Base-by-base conservation (phyloP, 2,113 vertebrate species). In the Hymenochirus boettgeri region DNA sequence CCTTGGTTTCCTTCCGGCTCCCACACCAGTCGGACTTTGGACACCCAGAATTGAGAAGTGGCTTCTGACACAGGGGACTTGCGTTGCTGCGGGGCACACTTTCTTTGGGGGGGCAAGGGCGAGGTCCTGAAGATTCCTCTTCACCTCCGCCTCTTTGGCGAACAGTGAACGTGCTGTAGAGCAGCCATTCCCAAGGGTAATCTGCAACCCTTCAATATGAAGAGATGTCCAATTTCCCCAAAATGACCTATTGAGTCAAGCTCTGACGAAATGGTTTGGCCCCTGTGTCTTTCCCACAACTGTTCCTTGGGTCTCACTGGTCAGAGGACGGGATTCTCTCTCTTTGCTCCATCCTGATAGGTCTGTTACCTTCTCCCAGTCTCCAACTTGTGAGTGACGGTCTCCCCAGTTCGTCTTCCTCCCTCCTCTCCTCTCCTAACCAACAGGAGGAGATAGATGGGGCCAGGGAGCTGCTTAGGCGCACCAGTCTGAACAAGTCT, bases 1-100 rank as follows among this genome's bases (percentile, higher is more conserved):
- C 87, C 45, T 84, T 79, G 71, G 87, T 82, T 61, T 85, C 77
- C 63, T 86, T 82, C 70, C 89, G 85, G 74, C 83, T 87, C 78
- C 92, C 88, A 77, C 92, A 95, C 79, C n/a, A 94, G 84, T 72
- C 90, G 85, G 71, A 93, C 92, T 77, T 93, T 95, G 73, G 90
- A 91, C 81, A 95, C n/a, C 90, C 58, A 95, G 80, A 70, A 92
- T n/a, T 85, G 27, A 94, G 88, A 59, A 94, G 89, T 75, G 93
- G 92, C 71, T 93, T 93, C 80, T 95, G 91, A 80, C 92, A 95
- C 19, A 94, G 88, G 1, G 91, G 92, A 79, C 92, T 93, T 88
- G 93, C 92, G 79, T 84, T 89, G 65, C 91, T 90, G 31, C 90
- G 90, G 76, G 91, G 93, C 19, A 90, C 90, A 72, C 90, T 93